phyloP scores from a whole-genome alignment of 2,888 invertebrate species.

The Labia minor region DNA sequence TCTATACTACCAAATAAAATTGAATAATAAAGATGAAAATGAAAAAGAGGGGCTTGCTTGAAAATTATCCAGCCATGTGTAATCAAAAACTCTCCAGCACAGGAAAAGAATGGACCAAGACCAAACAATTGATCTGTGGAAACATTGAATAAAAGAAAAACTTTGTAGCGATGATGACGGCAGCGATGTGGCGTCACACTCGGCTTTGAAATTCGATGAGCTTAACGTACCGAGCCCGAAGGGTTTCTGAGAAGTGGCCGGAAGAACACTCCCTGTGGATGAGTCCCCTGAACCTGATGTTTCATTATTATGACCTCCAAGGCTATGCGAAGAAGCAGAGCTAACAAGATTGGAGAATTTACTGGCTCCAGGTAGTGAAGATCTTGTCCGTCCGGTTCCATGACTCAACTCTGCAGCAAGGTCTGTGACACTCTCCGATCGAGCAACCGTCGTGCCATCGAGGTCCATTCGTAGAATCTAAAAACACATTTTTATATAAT shows the following conservation, averaged over 20 bases:
- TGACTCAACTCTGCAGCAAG: slow-evolving; percentile 52
- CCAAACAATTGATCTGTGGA: background rate
- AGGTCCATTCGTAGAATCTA: slow-evolving; percentile 26
- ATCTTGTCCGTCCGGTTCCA: slow-evolving; percentile 31
- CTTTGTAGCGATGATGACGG: background rate
- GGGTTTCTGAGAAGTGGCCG: slow-evolving; percentile 56
- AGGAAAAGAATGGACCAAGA: background rate
- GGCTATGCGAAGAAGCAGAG: slow-evolving; percentile 51
- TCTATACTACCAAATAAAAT: no score
- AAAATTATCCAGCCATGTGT: background rate
- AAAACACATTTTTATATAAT: no score
- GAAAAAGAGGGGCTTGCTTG: no score
- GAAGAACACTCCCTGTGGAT: slow-evolving; percentile 39
- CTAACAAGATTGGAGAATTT: slow-evolving; percentile 36
- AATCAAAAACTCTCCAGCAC: background rate
- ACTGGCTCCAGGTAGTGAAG: slow-evolving; percentile 44
- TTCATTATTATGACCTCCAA: slow-evolving; percentile 31
- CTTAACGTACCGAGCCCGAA: slow-evolving; percentile 69
- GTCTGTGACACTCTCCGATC: slow-evolving; percentile 77
- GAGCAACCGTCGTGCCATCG: slow-evolving; percentile 42
- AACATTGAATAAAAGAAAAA: background rate
- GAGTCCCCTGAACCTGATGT: slow-evolving; percentile 38
- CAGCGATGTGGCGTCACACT: background rate
- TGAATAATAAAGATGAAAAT: background rate
- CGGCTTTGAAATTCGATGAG: background rate